Percentiles rank a stretch among this genome's conserved stretches.
Conservation (phyloP, 1,140 invertebrate species). For the Bactericera cockerelli region DNA sequence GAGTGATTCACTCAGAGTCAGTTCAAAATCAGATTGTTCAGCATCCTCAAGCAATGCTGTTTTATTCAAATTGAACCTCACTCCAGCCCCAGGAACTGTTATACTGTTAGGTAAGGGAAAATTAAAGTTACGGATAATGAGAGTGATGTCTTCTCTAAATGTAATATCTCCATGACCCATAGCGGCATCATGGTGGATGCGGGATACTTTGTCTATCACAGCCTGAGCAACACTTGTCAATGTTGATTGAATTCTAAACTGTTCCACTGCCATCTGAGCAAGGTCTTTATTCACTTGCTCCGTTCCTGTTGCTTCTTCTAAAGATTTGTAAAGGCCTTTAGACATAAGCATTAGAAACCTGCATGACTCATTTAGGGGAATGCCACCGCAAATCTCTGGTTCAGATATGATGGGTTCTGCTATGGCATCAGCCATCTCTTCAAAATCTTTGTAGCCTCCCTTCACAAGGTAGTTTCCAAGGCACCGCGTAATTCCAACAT, state of each 20-base stretch:
- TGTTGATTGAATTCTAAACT: slow-evolving; percentile 63
- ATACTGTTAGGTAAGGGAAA: slow-evolving; percentile 51
- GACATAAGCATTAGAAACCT: slow-evolving; percentile 75
- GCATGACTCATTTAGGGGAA: slow-evolving; percentile 60
- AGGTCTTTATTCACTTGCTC: slow-evolving; percentile 67
- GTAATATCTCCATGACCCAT: slow-evolving; percentile 29
- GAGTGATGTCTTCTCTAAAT: slow-evolving; percentile 57
- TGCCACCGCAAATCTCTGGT: slow-evolving; percentile 65
- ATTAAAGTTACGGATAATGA: slow-evolving; percentile 76
- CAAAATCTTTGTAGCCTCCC: slow-evolving; percentile 69
- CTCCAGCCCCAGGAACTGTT: slow-evolving; percentile 39
- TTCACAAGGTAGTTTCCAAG: slow-evolving; percentile 82
- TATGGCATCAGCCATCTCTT: slow-evolving; percentile 44
- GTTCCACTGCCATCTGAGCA: slow-evolving; percentile 59
- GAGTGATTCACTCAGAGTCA: neutral
- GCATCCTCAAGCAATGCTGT: neutral
- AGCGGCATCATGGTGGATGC: slow-evolving; percentile 67
- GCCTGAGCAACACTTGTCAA: slow-evolving; percentile 70
- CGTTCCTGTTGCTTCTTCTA: slow-evolving; percentile 63
- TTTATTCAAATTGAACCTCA: slow-evolving; percentile 13
- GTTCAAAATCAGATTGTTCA: neutral
- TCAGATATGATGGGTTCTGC: slow-evolving; percentile 67
- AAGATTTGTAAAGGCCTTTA: slow-evolving; percentile 63
- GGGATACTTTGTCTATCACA: slow-evolving; percentile 68
- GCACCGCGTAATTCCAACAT: slow-evolving; percentile 59